Evolutionary conservation across 2,888 invertebrate species (phyloP).

Genomic region (Drosophila melanosoma): DNA sequence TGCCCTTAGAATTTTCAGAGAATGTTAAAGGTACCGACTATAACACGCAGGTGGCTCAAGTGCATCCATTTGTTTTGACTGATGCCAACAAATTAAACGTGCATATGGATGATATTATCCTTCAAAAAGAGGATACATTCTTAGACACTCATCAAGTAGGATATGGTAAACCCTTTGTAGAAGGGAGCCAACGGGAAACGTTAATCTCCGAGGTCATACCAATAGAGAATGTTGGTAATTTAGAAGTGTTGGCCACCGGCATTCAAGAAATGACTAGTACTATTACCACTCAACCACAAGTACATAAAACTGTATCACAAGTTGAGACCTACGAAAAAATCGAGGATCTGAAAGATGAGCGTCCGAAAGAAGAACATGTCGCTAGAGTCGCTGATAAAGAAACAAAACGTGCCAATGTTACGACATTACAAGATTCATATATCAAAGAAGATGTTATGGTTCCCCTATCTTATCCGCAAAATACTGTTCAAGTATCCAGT

Average conservation of each 20-base stretch:
- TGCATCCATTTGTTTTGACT: conserved; percentile 19
- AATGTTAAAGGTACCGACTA: conserved; percentile 19
- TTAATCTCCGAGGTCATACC: conserved; percentile 64
- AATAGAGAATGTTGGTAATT: conserved; percentile 58
- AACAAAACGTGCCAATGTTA: conserved; percentile 44
- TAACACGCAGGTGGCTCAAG: conserved; percentile 25
- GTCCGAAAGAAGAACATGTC: conserved; percentile 9
- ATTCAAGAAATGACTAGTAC: conserved; percentile 16
- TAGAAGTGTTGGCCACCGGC: conserved; percentile 13
- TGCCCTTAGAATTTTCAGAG: conserved; percentile 57
- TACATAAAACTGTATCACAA: conserved; percentile 63
- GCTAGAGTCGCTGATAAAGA: conserved; percentile 37
- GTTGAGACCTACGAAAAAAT: conserved; percentile 61
- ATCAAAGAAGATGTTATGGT: conserved; percentile 65
- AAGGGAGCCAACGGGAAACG: conserved; percentile 71
- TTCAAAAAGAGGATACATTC: conserved; percentile 65
- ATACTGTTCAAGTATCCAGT: conserved; percentile 54
- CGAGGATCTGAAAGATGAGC: conserved; percentile 24
- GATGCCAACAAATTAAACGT: conserved; percentile 57
- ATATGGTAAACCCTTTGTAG: conserved; percentile 68
- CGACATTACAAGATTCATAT: conserved; percentile 50
- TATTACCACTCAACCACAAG: conserved; percentile 42
- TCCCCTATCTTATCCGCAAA: conserved; percentile 9
- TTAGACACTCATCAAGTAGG: conserved; percentile 11
- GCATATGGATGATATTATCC: conserved; percentile 47